These are phyloP conservation scores for Phyllotis vaccarum DNA, from an alignment of 2,797 vertebrate species.

Conservation along the genomic window DNA sequence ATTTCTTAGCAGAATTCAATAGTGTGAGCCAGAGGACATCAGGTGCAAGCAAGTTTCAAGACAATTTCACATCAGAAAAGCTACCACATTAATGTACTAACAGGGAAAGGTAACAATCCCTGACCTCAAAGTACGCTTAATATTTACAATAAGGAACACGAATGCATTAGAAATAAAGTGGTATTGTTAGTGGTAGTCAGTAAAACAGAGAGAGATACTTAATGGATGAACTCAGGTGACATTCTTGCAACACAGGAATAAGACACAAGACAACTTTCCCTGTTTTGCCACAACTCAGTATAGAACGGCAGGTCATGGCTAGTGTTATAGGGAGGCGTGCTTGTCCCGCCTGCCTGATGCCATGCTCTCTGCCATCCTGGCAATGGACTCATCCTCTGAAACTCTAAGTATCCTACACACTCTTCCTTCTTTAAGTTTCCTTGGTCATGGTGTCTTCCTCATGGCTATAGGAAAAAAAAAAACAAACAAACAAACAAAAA, in stretches of 20 bases:
- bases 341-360: too few relatives aligned
- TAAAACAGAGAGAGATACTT: background rate
- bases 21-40: background rate
- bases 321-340: too few relatives aligned
- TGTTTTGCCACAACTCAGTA: background rate
- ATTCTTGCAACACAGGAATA: background rate
- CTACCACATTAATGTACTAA: background rate
- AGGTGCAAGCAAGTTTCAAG: background rate
- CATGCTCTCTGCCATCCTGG: too few relatives aligned
- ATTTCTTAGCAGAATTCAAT: background rate
- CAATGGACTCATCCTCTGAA: too few relatives aligned
- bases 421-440: too few relatives aligned
- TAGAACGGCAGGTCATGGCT: background rate
- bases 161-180: background rate
- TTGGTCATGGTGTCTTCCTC: too few relatives aligned
- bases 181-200: background rate
- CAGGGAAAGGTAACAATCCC: background rate
- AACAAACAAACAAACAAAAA: too few relatives aligned
- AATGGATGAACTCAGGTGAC: background rate
- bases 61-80: background rate
- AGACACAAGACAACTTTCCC: background rate
- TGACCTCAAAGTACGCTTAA: background rate
- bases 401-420: too few relatives aligned
- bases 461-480: too few relatives aligned
- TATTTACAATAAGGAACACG: background rate